These are phyloP conservation scores for Sitophilus oryzae DNA, from an alignment of 1,140 invertebrate species.

Conservation along the genomic window DNA sequence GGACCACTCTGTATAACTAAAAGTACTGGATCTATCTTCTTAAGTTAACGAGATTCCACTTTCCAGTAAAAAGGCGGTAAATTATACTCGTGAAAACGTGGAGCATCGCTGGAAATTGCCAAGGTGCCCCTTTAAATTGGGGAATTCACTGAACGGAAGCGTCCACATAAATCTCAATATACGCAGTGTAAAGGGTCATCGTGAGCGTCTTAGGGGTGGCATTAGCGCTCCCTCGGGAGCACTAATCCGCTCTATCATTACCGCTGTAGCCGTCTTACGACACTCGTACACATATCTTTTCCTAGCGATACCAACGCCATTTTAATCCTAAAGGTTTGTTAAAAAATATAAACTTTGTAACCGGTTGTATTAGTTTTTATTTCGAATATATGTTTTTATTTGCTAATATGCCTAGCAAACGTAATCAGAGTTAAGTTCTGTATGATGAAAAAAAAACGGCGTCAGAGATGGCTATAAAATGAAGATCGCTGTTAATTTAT, in stretches of 20 bases:
- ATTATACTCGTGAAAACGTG: constrained; percentile 13
- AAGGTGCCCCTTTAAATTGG: constrained; percentile 21
- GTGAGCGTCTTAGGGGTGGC: constrained; percentile 35
- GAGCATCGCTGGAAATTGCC: constrained; percentile 20
- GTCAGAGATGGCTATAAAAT: too few relatives aligned
- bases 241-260: constrained; percentile 39
- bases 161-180: constrained; percentile 36
- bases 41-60: too few relatives aligned
- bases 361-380: too few relatives aligned
- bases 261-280: constrained; percentile 20
- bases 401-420: too few relatives aligned
- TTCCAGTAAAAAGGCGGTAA: too few relatives aligned
- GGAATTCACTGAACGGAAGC: constrained; percentile 26
- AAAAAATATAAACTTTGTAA: too few relatives aligned
- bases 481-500: too few relatives aligned
- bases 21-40: too few relatives aligned
- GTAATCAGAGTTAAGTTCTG: too few relatives aligned
- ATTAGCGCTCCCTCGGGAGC: constrained; percentile 32
- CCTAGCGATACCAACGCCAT: constrained; percentile 1
- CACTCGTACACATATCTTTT: constrained; percentile 18
- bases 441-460: too few relatives aligned
- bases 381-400: too few relatives aligned
- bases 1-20: too few relatives aligned
- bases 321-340: constrained; percentile 23
- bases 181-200: constrained; percentile 33